Evolutionary conservation across 2,797 vertebrate genomes (phyloP), one percentile per base, ranked within the genome.

Genomic region (Ctenochaetus hawaiiensis): DNA sequence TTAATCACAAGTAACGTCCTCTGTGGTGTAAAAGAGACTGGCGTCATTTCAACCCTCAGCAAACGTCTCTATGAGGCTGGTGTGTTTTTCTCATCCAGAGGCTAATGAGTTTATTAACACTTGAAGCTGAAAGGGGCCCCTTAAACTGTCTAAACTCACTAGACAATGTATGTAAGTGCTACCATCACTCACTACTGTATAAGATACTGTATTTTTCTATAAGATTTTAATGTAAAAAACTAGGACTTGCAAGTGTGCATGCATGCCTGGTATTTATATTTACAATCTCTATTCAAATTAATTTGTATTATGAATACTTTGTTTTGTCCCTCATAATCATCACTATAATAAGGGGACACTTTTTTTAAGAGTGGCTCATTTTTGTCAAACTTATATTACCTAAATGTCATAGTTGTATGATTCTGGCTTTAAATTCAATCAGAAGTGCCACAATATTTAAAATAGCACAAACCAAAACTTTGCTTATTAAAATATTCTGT

Each of bases 1-100:
- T 94, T 93, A 93, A 95, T 94, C 93, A 94, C 87, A 69, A 76
- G 79, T 85, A 89, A 85, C 74, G 81, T 91, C 72, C 87, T 84
- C 80, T 51, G 8, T 41, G 65, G 85, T 90, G 82, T 79, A 82
- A 89, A 92, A 72, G 76, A 88, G 85, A 65, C 84, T 87, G 89
- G 87, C 74, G 44, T 86, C 20, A 59, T 66, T 75, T 92, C 87
- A 90, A 54, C 59, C 78, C 75, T 76, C 67, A 61, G 54, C 23
- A 56, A 81, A 82, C 45, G 45, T 75, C 75, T 82, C 60, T 62
- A 72, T 69, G 34, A 72, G 53, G 26, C 78, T 44, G 51, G 56
- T 81, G 77, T 90, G 87, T 89, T 92, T 91, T 92, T 92, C 89
- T 83, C 80, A 85, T 90, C 80, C 83, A 77, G 64, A 81, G 90